These are phyloP conservation scores for Spisula solida DNA, from an alignment of 2,888 invertebrate genomes.

Conservation along the genomic window DNA sequence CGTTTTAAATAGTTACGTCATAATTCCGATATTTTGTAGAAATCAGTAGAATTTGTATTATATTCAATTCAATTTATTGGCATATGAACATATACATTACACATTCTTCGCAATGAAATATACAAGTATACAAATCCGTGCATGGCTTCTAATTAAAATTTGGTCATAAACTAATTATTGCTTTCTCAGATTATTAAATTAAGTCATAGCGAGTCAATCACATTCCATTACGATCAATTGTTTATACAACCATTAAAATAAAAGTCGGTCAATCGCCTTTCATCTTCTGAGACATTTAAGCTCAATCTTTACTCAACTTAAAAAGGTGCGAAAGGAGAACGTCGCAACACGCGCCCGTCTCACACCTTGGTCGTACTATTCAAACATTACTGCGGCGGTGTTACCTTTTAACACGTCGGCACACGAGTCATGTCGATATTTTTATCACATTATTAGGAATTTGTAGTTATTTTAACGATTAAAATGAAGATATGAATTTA, in stretches of 20 bases:
- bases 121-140: not conserved
- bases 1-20: no score
- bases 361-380: not conserved
- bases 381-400: not conserved
- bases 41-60: no score
- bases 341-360: constrained; percentile 6
- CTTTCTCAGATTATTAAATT: not conserved
- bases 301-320: not conserved
- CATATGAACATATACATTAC: no score
- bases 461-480: constrained; percentile 22
- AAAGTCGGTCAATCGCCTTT: not conserved
- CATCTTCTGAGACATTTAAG: not conserved
- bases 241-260: not conserved
- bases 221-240: not conserved
- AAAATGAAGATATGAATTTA: not conserved
- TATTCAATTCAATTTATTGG: no score
- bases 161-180: not conserved
- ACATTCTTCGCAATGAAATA: no score
- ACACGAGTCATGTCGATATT: not conserved
- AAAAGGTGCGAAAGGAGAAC: constrained; percentile 14
- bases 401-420: constrained; percentile 35
- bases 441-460: constrained; percentile 23
- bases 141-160: not conserved
- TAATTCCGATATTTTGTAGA: no score
- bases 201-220: not conserved